phyloP scores from a whole-genome alignment of 2,888 invertebrate genomes.

The Hemaris fuciformis region DNA sequence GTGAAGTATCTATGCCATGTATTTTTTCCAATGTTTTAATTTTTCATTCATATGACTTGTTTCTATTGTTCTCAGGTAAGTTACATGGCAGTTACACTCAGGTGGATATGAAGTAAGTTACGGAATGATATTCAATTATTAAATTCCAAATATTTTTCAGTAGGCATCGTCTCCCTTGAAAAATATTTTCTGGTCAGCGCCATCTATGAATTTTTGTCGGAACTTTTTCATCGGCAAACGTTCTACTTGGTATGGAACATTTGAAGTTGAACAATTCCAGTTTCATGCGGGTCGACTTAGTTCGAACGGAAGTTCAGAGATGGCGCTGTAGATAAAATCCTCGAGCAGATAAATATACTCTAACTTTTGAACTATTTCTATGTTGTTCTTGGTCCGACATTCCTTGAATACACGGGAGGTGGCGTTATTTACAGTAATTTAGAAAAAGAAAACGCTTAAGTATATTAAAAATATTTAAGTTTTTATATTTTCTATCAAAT shows the following conservation, averaged over 20 bases:
- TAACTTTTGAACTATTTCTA: not conserved
- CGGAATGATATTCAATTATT: not conserved
- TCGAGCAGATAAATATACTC: not conserved
- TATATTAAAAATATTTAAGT: not conserved
- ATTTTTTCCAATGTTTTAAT: not conserved
- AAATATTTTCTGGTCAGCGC: slow-evolving; percentile 21
- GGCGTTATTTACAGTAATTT: not conserved
- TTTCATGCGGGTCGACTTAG: not conserved
- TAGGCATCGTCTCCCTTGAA: not conserved
- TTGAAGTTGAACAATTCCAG: not conserved
- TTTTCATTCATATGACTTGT: not conserved
- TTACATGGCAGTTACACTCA: not conserved
- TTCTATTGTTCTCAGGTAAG: slow-evolving; percentile 4
- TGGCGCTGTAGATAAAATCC: slow-evolving; percentile 9
- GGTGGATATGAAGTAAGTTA: not conserved
- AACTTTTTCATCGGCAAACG: slow-evolving; percentile 18
- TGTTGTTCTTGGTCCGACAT: not conserved
- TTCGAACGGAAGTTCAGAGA: not conserved
- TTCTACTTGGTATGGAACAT: not conserved
- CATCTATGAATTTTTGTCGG: slow-evolving; percentile 24
- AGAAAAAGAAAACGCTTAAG: not conserved
- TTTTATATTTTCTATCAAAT: too few species aligned
- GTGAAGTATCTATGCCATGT: too few species aligned
- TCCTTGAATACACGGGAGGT: not conserved
- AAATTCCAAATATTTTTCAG: not conserved